Evolutionary conservation across 2,888 invertebrate species (phyloP).

Genomic region (Phalera bucephala): DNA sequence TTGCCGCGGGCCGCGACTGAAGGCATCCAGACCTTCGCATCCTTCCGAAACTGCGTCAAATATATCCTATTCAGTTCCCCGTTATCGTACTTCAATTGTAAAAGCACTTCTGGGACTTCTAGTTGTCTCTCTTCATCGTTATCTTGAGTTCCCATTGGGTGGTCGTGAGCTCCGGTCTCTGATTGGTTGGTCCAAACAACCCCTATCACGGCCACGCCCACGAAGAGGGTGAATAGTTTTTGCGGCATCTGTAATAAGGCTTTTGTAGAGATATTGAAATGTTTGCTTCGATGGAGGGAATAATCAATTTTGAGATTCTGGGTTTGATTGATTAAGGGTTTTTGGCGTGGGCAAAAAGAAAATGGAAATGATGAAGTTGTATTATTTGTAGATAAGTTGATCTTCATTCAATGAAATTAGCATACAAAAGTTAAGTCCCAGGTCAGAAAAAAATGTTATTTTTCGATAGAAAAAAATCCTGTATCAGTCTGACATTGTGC

Average conservation of each 20-base stretch:
- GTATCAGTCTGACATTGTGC: too few relatives aligned
- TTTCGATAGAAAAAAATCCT: too few relatives aligned
- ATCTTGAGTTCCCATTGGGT: conserved; percentile 43
- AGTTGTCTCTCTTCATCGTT: conserved; percentile 45
- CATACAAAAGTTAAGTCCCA: too few relatives aligned
- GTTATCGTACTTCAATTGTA: conserved; percentile 71
- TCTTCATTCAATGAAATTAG: too few relatives aligned
- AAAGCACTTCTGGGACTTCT: conserved; percentile 66
- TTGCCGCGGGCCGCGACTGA: conserved; percentile 61
- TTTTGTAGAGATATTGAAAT: conserved; percentile 7
- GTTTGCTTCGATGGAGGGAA: background rate
- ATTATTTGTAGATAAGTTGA: too few relatives aligned
- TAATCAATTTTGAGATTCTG: background rate
- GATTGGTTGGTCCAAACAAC: conserved; percentile 51
- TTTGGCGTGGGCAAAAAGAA: too few relatives aligned
- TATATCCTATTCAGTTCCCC: conserved; percentile 78
- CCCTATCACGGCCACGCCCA: conserved; percentile 58
- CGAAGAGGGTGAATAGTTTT: conserved; percentile 48
- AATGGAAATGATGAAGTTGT: too few relatives aligned
- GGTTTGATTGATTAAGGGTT: too few relatives aligned
- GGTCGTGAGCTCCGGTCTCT: conserved; percentile 30
- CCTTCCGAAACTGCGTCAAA: conserved; percentile 70
- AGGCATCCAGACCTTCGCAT: conserved; percentile 41
- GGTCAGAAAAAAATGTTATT: too few relatives aligned
- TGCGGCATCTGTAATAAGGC: conserved; percentile 46